Conservation (phyloP, 2,797 vertebrate species). For the Poeciliopsis presidionis region DNA sequence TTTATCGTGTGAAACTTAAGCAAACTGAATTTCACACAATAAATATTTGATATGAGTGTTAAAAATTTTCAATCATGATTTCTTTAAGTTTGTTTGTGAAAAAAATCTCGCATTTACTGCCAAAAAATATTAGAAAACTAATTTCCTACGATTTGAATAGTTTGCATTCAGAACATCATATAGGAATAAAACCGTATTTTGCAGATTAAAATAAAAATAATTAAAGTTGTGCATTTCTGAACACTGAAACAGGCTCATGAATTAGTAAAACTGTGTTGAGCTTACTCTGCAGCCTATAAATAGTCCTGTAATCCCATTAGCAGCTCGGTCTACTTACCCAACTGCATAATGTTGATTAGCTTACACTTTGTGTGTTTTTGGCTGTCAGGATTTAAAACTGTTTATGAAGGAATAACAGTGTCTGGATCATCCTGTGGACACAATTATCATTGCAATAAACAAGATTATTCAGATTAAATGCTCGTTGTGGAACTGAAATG, state of each 20-base stretch:
- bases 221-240: not conserved
- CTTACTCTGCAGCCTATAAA: constrained; percentile 61
- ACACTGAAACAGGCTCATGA: not conserved
- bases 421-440: not conserved
- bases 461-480: not conserved
- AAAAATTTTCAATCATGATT: too few relatives aligned
- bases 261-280: constrained; percentile 19
- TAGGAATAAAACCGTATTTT: not conserved
- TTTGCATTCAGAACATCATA: not conserved
- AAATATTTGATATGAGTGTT: too few relatives aligned
- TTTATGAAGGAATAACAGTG: not conserved
- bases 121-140: not conserved
- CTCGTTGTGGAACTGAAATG: not conserved
- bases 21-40: too few relatives aligned
- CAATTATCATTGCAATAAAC: not conserved
- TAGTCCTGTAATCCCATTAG: constrained; percentile 73
- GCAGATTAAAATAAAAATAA: not conserved
- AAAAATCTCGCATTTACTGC: not conserved
- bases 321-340: constrained; percentile 52
- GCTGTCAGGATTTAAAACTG: not conserved
- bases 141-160: not conserved
- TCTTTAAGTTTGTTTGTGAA: too few relatives aligned
- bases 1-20: too few relatives aligned
- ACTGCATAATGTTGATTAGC: constrained; percentile 60
- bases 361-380: constrained; percentile 33